Percentiles rank a stretch among this genome's conserved stretches.
phyloP scores from a whole-genome alignment of 2,797 vertebrate species.

The Lagocephalus sceleratus region DNA sequence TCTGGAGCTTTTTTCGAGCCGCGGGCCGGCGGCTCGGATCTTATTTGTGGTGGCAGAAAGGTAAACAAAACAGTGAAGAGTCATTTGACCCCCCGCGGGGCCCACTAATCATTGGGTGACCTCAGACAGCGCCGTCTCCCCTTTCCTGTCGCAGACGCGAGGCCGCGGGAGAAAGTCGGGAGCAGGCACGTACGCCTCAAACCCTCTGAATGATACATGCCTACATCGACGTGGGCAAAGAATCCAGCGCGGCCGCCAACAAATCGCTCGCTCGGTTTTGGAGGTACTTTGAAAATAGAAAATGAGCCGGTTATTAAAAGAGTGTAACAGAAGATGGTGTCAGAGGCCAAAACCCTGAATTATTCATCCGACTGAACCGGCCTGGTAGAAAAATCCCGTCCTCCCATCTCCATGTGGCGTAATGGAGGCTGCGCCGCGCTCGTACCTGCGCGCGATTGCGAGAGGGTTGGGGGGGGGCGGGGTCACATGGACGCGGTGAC shows the following conservation, averaged over 20 bases:
- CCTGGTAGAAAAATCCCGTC: slow-evolving; percentile 74
- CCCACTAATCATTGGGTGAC: slow-evolving; percentile 75
- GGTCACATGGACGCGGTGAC: slow-evolving; percentile 69
- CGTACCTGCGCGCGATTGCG: too few species aligned
- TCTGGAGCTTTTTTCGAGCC: too few species aligned
- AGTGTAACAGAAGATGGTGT: slow-evolving; percentile 74
- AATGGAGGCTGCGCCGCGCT: slow-evolving; percentile 53
- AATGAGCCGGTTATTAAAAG: slow-evolving; percentile 36
- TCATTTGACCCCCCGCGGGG: slow-evolving; percentile 64
- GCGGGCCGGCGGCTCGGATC: too few species aligned
- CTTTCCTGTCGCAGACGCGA: slow-evolving; percentile 68
- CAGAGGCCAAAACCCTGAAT: slow-evolving; percentile 70
- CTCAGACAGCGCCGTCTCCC: slow-evolving; percentile 68
- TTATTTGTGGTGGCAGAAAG: slow-evolving; percentile 45
- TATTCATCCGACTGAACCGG: slow-evolving; percentile 69
- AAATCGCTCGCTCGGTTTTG: slow-evolving; percentile 5
- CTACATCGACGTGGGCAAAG: background rate
- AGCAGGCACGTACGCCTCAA: slow-evolving; percentile 37
- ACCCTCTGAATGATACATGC: slow-evolving; percentile 1
- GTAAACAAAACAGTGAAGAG: slow-evolving; percentile 76
- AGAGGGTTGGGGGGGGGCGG: too few species aligned
- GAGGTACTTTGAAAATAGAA: slow-evolving; percentile 37
- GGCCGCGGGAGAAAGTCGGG: slow-evolving; percentile 71
- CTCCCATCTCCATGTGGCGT: slow-evolving; percentile 60
- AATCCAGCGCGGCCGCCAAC: too few species aligned